Percentiles rank a stretch among this genome's conserved stretches.
phyloP scores from a whole-genome alignment of 2,113 vertebrate species.

The Arizona elegans region DNA sequence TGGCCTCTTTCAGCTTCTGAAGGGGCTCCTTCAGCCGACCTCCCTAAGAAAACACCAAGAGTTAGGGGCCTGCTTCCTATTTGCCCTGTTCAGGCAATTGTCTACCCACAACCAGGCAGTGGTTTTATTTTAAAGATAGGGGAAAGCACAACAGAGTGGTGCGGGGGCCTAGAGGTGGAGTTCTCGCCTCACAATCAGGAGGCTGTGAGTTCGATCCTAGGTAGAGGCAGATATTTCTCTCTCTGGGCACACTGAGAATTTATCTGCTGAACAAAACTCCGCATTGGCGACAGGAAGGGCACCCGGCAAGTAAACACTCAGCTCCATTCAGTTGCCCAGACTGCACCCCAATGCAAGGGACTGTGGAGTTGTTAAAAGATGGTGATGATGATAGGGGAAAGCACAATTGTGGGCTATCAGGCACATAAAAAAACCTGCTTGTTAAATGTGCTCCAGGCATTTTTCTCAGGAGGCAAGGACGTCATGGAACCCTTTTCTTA shows the following conservation, averaged over 20 bases:
- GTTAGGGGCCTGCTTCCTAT: fast-evolving
- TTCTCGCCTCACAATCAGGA: too few relatives aligned
- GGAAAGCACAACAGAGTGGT: too few relatives aligned
- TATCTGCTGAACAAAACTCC: too few relatives aligned
- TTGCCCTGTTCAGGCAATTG: background rate
- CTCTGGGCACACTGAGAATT: too few relatives aligned
- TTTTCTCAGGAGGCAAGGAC: background rate
- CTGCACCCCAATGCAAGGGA: too few relatives aligned
- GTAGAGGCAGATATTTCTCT: too few relatives aligned
- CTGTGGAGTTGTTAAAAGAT: too few relatives aligned
- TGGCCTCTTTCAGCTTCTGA: constrained; percentile 85
- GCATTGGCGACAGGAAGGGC: too few relatives aligned
- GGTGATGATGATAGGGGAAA: background rate
- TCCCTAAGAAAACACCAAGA: constrained; percentile 58
- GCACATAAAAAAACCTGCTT: background rate
- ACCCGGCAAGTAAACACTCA: too few relatives aligned
- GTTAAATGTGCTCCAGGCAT: background rate
- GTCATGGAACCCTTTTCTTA: background rate
- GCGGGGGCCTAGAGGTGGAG: too few relatives aligned
- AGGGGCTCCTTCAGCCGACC: constrained; percentile 78
- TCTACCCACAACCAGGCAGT: fast-evolving
- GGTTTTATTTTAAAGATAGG: background rate
- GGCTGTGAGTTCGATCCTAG: too few relatives aligned
- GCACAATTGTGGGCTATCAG: background rate
- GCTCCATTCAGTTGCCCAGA: too few relatives aligned